Base-by-base conservation (phyloP, 1,140 invertebrate genomes). In the Saccostrea glomerata region DNA sequence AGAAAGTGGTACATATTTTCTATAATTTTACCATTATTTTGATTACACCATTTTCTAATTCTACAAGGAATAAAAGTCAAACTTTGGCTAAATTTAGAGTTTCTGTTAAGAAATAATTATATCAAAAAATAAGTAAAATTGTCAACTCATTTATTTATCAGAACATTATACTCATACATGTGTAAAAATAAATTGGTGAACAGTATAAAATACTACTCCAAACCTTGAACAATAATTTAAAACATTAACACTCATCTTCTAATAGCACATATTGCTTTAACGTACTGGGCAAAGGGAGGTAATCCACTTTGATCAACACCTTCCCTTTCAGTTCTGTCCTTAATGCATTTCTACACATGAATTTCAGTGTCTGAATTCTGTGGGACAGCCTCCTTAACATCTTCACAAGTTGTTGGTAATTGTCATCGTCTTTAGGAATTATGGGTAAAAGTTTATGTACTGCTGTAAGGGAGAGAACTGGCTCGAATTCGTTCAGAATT, bases 351-450 rank as follows among this genome's bases (percentile, higher is more conserved):
- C 89, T 85, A 85, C 89, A 83, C 7, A 83, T 36, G 30, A 84
- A 77, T 77, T 90, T 90, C 25, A 90, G 77, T 55, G 87, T 66
- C 47, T 86, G 87, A 66, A 90, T 87, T 82, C 55, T 63, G n/a
- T 58, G 30, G 1, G 63, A 85, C 20, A 88, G 15, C 13, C 20
- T 56, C 40, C 47, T 47, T 11, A 88, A 54, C 9, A 60, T 15
- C 54, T 23, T 47, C 3, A 55, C 13, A 15, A 88, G 36, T 3
- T 86, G 30, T 40, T 47, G 25, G 36, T 73, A 73, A 54, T 82
- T 55, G 9, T 83, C 54, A n/a, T 63, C 77, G 17, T 86, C 87
- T 23, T 63, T 66, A 17, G 54, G 73, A 13, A 85, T 60, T 17
- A 85, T 20, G 20, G 55, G 12, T 36, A 36, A 12, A 60, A 85